These are phyloP conservation scores for Hyles lineata DNA, from an alignment of 2,888 invertebrate genomes.

Conservation along the genomic window DNA sequence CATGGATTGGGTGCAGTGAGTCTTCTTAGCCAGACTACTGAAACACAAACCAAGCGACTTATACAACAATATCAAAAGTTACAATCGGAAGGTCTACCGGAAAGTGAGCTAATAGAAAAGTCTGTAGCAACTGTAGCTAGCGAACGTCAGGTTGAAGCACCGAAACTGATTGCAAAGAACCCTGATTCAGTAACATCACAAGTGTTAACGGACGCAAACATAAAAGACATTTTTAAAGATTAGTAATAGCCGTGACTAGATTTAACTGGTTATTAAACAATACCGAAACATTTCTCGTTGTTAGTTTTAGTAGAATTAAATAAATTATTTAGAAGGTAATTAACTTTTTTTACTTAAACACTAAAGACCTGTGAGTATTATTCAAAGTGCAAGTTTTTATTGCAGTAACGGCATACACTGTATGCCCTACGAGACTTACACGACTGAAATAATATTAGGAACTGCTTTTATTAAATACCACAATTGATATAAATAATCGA, in stretches of 20 bases:
- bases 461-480: too few species aligned
- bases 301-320: constrained; percentile 21
- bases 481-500: too few species aligned
- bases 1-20: constrained; percentile 83
- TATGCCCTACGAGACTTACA: too few species aligned
- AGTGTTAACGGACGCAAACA: constrained; percentile 60
- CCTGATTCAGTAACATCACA: constrained; percentile 65
- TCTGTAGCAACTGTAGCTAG: constrained; percentile 56
- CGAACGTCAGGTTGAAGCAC: constrained; percentile 55
- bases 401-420: too few species aligned
- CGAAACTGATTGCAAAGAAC: constrained; percentile 49
- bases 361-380: too few species aligned
- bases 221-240: constrained; percentile 69
- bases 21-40: constrained; percentile 79
- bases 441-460: too few species aligned
- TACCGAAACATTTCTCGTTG: not conserved
- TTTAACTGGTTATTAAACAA: not conserved
- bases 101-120: constrained; percentile 80
- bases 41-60: constrained; percentile 85
- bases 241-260: constrained; percentile 31
- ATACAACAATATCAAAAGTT: constrained; percentile 86
- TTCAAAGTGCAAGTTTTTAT: too few species aligned
- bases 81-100: constrained; percentile 79
- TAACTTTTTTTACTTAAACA: not conserved
- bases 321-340: not conserved